A percentile compares a stretch with the other conserved stretches of the same genome.
phyloP scores from a whole-genome alignment of 2,888 invertebrate species.

The Timandra comae region DNA sequence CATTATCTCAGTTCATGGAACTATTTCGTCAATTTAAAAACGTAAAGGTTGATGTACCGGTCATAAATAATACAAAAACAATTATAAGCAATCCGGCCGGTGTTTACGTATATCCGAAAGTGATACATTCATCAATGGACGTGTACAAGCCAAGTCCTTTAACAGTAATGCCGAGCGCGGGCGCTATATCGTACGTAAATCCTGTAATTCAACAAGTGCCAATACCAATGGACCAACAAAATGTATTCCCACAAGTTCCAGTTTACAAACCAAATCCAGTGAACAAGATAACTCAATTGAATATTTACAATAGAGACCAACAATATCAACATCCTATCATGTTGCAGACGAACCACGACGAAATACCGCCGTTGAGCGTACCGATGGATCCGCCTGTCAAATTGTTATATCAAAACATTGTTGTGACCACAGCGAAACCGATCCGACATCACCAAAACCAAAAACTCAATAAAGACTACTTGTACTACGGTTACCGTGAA shows the following conservation, averaged over 20 bases:
- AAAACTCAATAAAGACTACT: no score
- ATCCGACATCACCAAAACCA: no score
- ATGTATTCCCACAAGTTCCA: not conserved
- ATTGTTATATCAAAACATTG: conserved; percentile 45
- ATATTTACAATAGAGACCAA: conserved; percentile 9
- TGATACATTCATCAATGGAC: no score
- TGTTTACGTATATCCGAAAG: no score
- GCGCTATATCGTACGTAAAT: not conserved
- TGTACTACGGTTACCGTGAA: not conserved
- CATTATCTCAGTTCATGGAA: conserved; percentile 40
- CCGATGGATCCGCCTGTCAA: conserved; percentile 35
- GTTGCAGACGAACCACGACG: conserved; percentile 54
- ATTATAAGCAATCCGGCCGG: not conserved
- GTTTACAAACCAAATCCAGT: conserved; percentile 1
- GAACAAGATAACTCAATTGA: conserved; percentile 11
- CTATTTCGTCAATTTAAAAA: conserved; percentile 40
- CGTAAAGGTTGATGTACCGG: not conserved
- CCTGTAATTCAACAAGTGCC: conserved; percentile 5
- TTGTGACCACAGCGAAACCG: conserved; percentile 33
- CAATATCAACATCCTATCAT: conserved; percentile 31
- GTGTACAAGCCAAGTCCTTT: no score
- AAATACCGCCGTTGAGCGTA: conserved; percentile 50
- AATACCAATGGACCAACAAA: conserved; percentile 1
- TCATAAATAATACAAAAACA: not conserved
- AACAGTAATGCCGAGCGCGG: not conserved